phyloP scores from a whole-genome alignment of 2,888 invertebrate genomes.

The Macrostomum cliftonense region DNA sequence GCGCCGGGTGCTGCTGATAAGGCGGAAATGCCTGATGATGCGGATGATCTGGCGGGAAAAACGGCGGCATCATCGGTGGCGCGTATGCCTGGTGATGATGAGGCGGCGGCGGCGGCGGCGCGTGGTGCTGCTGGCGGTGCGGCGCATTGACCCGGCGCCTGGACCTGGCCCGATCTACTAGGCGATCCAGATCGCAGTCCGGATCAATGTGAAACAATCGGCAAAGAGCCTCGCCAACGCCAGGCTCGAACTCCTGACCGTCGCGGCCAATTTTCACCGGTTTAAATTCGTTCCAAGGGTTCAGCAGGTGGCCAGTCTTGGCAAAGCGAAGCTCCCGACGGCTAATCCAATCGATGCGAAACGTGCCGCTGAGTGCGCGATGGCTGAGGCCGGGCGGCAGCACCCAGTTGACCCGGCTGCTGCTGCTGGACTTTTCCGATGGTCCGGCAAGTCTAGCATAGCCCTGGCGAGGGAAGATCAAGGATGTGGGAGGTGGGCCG shows the following conservation, averaged over 20 bases:
- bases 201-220: slow-evolving; percentile 71
- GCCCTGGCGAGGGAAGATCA: slow-evolving; percentile 39
- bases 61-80: not conserved
- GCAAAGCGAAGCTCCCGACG: slow-evolving; percentile 67
- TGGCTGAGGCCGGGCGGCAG: slow-evolving; percentile 77
- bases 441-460: slow-evolving; percentile 74
- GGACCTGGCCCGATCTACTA: slow-evolving; percentile 1
- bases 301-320: slow-evolving; percentile 73
- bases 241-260: slow-evolving; percentile 82
- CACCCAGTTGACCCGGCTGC: slow-evolving; percentile 64
- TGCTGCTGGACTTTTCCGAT: slow-evolving; percentile 47
- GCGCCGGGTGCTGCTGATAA: too few species aligned
- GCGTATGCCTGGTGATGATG: not conserved
- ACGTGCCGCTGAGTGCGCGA: slow-evolving; percentile 78
- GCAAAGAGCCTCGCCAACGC: slow-evolving; percentile 79
- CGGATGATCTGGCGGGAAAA: too few species aligned
- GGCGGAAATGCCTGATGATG: too few species aligned
- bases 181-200: slow-evolving; percentile 7
- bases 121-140: not conserved
- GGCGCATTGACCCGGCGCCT: not conserved
- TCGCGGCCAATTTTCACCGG: slow-evolving; percentile 97
- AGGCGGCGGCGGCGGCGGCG: not conserved
- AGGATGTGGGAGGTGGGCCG: too few species aligned
- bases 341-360: slow-evolving; percentile 89
- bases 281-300: slow-evolving; percentile 94